phyloP scores from a whole-genome alignment of 2,888 invertebrate genomes.

The Pediacus dermestoides region DNA sequence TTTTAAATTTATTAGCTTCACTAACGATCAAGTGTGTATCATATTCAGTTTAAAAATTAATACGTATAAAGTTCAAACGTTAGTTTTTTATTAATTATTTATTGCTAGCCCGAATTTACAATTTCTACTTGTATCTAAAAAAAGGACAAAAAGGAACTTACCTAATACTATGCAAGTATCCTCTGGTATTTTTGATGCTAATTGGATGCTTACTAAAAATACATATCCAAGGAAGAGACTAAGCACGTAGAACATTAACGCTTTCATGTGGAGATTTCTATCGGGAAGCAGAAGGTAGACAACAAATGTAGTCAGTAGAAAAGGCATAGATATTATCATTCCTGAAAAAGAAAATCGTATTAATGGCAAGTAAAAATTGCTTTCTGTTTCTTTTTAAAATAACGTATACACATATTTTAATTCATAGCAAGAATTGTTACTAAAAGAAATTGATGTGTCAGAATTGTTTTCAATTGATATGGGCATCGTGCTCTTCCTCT shows the following conservation, averaged over 20 bases:
- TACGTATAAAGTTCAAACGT: background rate
- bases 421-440: conserved; percentile 7
- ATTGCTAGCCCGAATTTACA: no score
- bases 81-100: no score
- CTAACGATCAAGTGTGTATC: no score
- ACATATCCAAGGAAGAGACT: conserved; percentile 64
- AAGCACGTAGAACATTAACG: conserved; percentile 70
- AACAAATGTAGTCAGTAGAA: conserved; percentile 66
- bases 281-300: conserved; percentile 72
- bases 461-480: no score
- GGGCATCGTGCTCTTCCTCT: no score
- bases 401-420: conserved; percentile 6
- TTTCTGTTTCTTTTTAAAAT: conserved; percentile 12
- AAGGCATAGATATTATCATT: conserved; percentile 69
- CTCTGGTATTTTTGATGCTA: no score
- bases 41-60: no score
- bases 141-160: conserved; percentile 2
- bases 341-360: conserved; percentile 55
- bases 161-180: no score
- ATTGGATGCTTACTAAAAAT: conserved; percentile 54
- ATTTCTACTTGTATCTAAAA: conserved; percentile 35
- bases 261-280: conserved; percentile 72
- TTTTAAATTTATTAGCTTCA: no score
- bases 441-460: no score
- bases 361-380: no score